Base-by-base conservation (phyloP, 2,113 vertebrate species). In the Pelusios castaneus region DNA sequence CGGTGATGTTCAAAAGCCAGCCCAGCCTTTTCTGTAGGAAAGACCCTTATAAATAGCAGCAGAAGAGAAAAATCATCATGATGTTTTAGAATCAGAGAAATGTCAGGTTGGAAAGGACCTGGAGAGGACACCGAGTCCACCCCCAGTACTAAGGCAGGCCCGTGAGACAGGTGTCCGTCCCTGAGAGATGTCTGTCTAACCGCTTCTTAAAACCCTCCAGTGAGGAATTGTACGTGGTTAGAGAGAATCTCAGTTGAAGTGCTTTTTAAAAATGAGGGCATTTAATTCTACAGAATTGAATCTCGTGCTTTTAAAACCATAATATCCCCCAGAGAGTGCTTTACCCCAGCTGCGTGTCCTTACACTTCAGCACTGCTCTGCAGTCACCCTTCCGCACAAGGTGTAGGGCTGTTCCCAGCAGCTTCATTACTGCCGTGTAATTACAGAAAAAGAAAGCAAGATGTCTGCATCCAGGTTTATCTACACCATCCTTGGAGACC, bases 401-500 rank as follows among this genome's bases (percentile, higher is more conserved):
- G 5, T 49, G n/a, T 3, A 1, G 0, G 12, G 45, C 6, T 27
- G 8, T 43, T 90, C 60, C 67, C 92, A 89, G 91, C 84, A 16
- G 49, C 49, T 4, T 16, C 43, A 0, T 77, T 60, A 73, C 8
- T 0, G 0, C 60, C 45, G 19, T 6, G 10, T 38, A 83, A 85
- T 90, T 75, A 60, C 87, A 81, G 31, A 78, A 52, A 54, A 6
- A 5, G 45, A 77, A 85, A 76, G 11, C n/a, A 22, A 49, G 16
- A 16, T 1, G 1, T 8, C 54, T 55, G 75, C 56, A 14, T 31
- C 41, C 43, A 9, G n/a, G n/a, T 79, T 84, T 76, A 91, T 31
- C 83, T 31, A 1, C 45, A 12, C 29, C 4, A 1, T 6, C 24
- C 4, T 1, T 19, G 49, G 2, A 6, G 1, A 2, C 16, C 51